Evolutionary conservation across 2,797 vertebrate genomes (phyloP).

Genomic region (Orientallactaga sibirica): DNA sequence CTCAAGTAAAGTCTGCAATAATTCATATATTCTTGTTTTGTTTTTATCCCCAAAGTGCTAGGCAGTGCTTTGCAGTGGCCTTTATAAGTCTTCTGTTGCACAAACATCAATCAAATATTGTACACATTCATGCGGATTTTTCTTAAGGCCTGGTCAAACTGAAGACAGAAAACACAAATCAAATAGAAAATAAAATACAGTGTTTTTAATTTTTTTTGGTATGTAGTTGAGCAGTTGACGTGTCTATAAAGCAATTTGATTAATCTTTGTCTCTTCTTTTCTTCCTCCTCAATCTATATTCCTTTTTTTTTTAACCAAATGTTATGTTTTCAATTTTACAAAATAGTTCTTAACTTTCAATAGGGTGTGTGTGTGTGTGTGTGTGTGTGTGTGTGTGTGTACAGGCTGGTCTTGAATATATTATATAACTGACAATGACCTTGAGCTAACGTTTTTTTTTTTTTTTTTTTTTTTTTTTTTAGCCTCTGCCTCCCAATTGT

Average conservation of each 20-base stretch:
- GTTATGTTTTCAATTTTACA: background rate
- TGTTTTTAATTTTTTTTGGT: background rate
- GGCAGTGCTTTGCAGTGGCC: conserved; percentile 47
- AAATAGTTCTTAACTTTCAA: no score
- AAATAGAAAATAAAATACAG: conserved; percentile 6
- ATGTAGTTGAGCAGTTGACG: background rate
- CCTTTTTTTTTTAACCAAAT: background rate
- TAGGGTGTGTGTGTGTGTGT: no score
- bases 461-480: no score
- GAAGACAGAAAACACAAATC: background rate
- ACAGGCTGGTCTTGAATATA: no score
- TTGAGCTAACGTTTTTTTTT: no score
- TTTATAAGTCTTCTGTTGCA: conserved; percentile 39
- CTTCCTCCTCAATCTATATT: background rate
- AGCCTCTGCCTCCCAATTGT: no score
- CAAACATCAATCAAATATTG: conserved; percentile 61
- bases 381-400: no score
- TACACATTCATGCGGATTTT: background rate
- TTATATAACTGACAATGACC: no score
- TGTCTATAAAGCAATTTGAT: background rate
- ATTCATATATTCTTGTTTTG: conserved; percentile 77
- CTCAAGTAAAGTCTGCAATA: conserved; percentile 74
- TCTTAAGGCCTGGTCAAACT: background rate
- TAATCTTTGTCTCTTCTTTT: background rate
- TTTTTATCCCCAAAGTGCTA: conserved; percentile 31